Evolutionary conservation across 2,888 invertebrate species (phyloP).

Genomic region (Tupiocoris notatus): DNA sequence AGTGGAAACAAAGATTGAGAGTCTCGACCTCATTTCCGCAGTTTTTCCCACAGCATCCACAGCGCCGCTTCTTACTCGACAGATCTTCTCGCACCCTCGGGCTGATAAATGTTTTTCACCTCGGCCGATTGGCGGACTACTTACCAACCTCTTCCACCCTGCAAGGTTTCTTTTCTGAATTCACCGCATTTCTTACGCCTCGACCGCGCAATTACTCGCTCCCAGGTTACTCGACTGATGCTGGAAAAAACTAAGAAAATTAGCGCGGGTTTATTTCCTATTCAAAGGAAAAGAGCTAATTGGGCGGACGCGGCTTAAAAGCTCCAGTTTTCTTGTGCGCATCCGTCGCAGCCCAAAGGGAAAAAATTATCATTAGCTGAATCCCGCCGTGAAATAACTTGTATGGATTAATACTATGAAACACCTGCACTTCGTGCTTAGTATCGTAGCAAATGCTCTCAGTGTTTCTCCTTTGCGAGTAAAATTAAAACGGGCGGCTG

Average conservation of each 20-base stretch:
- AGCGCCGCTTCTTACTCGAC: not conserved
- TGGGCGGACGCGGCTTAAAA: not conserved
- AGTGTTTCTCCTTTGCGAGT: too few relatives aligned
- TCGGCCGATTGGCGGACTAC: constrained; percentile 17
- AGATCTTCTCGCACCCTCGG: not conserved
- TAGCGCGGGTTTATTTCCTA: constrained; percentile 31
- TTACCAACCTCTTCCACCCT: constrained; percentile 4
- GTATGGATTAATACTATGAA: too few relatives aligned
- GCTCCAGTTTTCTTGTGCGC: not conserved
- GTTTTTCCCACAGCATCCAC: too few relatives aligned
- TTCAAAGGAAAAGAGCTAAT: constrained; percentile 16
- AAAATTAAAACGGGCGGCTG: too few relatives aligned
- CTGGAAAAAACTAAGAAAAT: not conserved
- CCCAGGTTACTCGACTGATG: not conserved
- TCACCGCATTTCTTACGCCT: not conserved
- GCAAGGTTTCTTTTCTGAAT: constrained; percentile 6
- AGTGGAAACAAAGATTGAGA: constrained; percentile 25
- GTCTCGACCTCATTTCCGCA: constrained; percentile 22
- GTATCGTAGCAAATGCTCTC: too few relatives aligned
- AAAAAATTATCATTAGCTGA: not conserved
- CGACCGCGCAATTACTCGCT: constrained; percentile 18
- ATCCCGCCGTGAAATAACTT: not conserved
- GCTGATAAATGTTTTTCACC: constrained; percentile 35
- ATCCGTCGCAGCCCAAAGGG: too few relatives aligned
- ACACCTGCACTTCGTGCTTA: too few relatives aligned